A percentile compares a stretch with the other conserved stretches of the same genome.
phyloP scores from a whole-genome alignment of 2,797 vertebrate species.

The Novumbra hubbsi region DNA sequence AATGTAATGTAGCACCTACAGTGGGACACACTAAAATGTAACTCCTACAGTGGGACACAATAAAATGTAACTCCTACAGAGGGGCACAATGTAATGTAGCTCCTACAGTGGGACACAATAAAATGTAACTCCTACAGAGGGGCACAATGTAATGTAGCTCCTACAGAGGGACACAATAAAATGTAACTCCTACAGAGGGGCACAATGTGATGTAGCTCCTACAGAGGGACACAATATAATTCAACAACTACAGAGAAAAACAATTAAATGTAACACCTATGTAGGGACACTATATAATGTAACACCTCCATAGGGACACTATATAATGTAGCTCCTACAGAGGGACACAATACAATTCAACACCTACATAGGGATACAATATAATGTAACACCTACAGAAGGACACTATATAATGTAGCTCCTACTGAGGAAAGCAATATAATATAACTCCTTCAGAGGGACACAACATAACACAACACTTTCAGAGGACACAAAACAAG shows the following conservation, averaged over 20 bases:
- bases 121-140: too few relatives aligned
- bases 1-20: too few relatives aligned
- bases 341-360: background rate
- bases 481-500: background rate
- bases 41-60: background rate
- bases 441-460: background rate
- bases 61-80: background rate
- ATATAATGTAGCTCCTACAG: background rate
- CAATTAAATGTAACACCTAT: background rate
- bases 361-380: background rate
- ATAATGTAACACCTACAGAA: background rate
- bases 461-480: background rate
- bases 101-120: background rate
- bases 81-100: background rate
- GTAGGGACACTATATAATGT: background rate
- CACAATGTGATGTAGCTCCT: background rate
- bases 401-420: background rate
- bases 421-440: background rate
- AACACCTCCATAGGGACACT: slow-evolving; percentile 70
- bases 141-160: too few relatives aligned
- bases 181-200: background rate
- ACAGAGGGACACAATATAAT: background rate
- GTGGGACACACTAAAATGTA: too few relatives aligned
- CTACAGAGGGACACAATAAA: background rate
- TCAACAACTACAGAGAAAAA: background rate